phyloP scores from a whole-genome alignment of 1,140 invertebrate species.

The Drosophila oshimai region DNA sequence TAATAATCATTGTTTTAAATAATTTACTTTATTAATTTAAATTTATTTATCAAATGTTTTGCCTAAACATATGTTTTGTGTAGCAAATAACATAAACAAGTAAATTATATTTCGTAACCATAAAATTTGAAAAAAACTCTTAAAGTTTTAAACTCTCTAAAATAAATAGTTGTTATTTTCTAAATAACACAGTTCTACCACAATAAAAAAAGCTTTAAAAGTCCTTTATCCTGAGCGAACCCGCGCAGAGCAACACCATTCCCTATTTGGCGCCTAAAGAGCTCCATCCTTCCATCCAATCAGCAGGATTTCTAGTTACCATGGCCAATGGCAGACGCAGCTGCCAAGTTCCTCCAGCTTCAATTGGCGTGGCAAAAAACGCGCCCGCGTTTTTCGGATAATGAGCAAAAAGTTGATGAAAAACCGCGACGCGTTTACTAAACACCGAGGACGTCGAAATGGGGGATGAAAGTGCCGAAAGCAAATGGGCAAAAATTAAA shows the following conservation, averaged over 20 bases:
- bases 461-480: conserved; percentile 49
- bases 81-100: too few species aligned
- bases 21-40: too few species aligned
- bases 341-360: conserved; percentile 64
- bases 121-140: too few species aligned
- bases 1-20: too few species aligned
- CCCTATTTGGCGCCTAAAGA: conserved; percentile 39
- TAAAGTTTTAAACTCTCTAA: too few species aligned
- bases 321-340: conserved; percentile 65
- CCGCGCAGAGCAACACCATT: background rate
- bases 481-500: conserved; percentile 20
- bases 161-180: too few species aligned
- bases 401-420: conserved; percentile 69
- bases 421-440: conserved; percentile 46
- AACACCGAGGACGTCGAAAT: conserved; percentile 36
- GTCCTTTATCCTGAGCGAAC: background rate
- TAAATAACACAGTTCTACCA: too few species aligned
- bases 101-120: too few species aligned
- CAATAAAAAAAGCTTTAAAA: background rate
- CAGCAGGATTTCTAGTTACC: conserved; percentile 44
- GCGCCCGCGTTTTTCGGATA: conserved; percentile 63
- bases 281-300: conserved; percentile 58
- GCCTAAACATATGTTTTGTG: too few species aligned
- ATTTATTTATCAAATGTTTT: too few species aligned
- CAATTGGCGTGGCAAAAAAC: conserved; percentile 69